phyloP scores from a whole-genome alignment of 1,140 invertebrate genomes.

The Chironomus tepperi region DNA sequence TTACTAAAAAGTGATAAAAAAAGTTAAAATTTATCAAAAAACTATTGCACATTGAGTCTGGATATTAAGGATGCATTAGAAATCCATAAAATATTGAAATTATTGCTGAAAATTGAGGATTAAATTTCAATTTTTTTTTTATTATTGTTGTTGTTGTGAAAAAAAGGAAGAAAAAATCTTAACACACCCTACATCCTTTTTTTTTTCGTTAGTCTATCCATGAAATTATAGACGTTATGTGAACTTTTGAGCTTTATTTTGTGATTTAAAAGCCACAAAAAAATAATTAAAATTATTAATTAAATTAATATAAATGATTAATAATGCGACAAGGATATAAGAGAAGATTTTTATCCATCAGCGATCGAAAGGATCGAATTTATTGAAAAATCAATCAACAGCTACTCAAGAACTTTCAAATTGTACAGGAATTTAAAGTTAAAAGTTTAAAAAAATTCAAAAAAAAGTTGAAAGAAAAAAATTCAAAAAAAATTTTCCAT shows the following conservation, averaged over 20 bases:
- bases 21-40: slow-evolving; percentile 10
- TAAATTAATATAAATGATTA: background rate
- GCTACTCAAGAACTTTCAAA: background rate
- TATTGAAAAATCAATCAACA: background rate
- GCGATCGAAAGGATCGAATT: background rate
- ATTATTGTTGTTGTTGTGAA: slow-evolving; percentile 12
- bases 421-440: background rate
- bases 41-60: background rate
- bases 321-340: slow-evolving; percentile 22
- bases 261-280: background rate
- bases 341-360: background rate
- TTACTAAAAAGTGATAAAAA: background rate
- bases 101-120: background rate
- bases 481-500: background rate
- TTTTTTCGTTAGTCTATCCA: background rate
- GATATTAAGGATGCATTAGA: background rate
- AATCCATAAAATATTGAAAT: background rate
- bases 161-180: slow-evolving; percentile 9
- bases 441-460: background rate
- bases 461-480: background rate
- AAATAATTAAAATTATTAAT: background rate
- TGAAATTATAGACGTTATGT: background rate
- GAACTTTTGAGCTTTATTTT: background rate
- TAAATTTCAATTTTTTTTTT: background rate
- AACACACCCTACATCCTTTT: slow-evolving; percentile 17